Evolutionary conservation across 1,140 invertebrate genomes (phyloP), one percentile per base, ranked within the genome.

Genomic region (Mamestra configurata): DNA sequence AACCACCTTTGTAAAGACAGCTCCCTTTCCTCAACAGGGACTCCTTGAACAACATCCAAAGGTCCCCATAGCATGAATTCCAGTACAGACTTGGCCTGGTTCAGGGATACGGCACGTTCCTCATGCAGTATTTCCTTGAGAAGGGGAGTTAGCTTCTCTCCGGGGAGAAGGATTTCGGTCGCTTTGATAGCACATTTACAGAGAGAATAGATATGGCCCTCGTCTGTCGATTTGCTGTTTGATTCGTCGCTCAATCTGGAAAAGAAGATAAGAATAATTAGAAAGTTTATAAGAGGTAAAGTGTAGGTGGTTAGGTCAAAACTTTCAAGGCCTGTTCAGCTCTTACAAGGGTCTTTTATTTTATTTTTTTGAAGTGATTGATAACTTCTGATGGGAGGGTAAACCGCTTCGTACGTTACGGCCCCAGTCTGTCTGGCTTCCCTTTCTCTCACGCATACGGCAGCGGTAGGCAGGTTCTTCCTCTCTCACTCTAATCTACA

Each of bases 41-140:
- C 96, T 0, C 96, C 96, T 11, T 97, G 94, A 0, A 96, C 96
- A 0, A 97, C 96, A 86, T 98, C 97, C 11, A 97, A 96, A 0
- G 98, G 98, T 3, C 98, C 98, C 97, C 98, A 98, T 1, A 98
- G 93, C 79, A 97, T 97, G 85, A 97, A 98, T 88, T 98, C 98
- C 31, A 98, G 89, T 0, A 98, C 96, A 0, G 97, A 96, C 91
- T 98, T 98, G 0, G 96, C 96, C 89, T 96, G 96, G 49, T 95
- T 96, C 27, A 98, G 88, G 1, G 97, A 97, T 35, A 97, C 96
- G 0, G 97, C 97, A 27, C 97, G 95, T 88, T 97, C 97, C 87
- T 97, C 96, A 81, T 95, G 95, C 18, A 98, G 89, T 10, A 98
- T 91, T 84, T 97, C 96, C 81, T 96, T 96, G n/a, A 98, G 93